These are phyloP conservation scores for Barnardius zonarius DNA, from an alignment of 2,113 vertebrate genomes.

Conservation along the genomic window DNA sequence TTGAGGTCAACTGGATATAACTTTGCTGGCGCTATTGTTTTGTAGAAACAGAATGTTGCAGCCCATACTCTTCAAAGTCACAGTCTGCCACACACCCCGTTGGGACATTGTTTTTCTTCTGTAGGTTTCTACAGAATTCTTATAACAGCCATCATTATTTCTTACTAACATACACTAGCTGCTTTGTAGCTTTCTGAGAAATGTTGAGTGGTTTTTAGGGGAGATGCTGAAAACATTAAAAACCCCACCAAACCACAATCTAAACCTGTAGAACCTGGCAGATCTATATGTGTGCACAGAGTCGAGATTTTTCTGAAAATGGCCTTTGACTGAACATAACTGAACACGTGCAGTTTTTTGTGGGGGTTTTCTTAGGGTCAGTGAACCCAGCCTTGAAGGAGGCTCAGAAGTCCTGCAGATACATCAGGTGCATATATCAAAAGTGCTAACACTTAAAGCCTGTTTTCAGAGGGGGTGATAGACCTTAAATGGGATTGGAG, in stretches of 20 bases:
- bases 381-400: not conserved
- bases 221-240: not conserved
- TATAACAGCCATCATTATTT: not conserved
- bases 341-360: not conserved
- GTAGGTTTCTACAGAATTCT: not conserved
- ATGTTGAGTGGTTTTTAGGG: not conserved
- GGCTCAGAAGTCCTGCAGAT: not conserved
- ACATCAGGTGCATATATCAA: not conserved
- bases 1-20: not conserved
- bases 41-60: not conserved
- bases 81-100: not conserved
- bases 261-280: not conserved
- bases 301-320: not conserved
- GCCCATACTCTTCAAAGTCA: not conserved
- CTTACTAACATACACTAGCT: not conserved
- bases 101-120: not conserved
- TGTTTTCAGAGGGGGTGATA: not conserved
- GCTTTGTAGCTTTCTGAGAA: not conserved
- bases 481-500: not conserved
- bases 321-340: not conserved
- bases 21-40: not conserved
- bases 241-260: not conserved
- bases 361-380: too few relatives aligned
- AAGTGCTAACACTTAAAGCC: not conserved
- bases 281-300: too few relatives aligned